Base-by-base conservation (phyloP, 2,888 invertebrate species). In the Antitype chi region DNA sequence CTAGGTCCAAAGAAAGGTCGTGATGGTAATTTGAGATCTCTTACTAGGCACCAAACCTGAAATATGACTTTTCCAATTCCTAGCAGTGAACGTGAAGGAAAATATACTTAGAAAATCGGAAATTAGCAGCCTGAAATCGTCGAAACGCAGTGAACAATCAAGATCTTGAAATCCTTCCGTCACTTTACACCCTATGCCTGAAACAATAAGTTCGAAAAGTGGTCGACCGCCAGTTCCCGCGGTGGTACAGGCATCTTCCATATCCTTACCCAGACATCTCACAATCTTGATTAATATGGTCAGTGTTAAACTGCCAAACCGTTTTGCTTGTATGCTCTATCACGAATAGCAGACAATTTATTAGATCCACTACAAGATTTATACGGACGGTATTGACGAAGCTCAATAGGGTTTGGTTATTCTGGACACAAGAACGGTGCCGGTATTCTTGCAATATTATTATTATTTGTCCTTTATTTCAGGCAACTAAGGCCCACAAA, bases 331-430 rank as follows among this genome's bases (percentile, higher is more conserved):
- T 60, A 75, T n/a, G 20, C 38, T 64, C 38, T 52, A 74, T 74
- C 43, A 64, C 32, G 23, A 43, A 49, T 8, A 55, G 4, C 76
- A 60, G 62, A 1, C 20, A 70, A 81, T 80, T 81, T 80, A 81
- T 80, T 70, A 55, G 38, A 49, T 67, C 25, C 55, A 67, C 59
- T 15, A 38, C 76, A 76, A 64, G 69, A 80, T 81, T 81, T 81
- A 80, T 81, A 38, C 28, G 53, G 15, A 7, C 17, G 38, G 25
- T 64, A 81, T 76, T 70, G 59, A 55, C 28, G n/a, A 60, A 28
- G 53, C 59, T 55, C n/a, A 38, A n/a, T 49, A 17, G 25, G 20
- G 20, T n/a, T n/a, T 53, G 69, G 57, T 55, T 64, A 80, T 59
- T 32, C 25, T 25, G 23, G 49, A 32, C 15, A 68, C 68, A n/a